Base-by-base conservation (phyloP, 2,888 invertebrate genomes). In the Agonopterix heracliana region DNA sequence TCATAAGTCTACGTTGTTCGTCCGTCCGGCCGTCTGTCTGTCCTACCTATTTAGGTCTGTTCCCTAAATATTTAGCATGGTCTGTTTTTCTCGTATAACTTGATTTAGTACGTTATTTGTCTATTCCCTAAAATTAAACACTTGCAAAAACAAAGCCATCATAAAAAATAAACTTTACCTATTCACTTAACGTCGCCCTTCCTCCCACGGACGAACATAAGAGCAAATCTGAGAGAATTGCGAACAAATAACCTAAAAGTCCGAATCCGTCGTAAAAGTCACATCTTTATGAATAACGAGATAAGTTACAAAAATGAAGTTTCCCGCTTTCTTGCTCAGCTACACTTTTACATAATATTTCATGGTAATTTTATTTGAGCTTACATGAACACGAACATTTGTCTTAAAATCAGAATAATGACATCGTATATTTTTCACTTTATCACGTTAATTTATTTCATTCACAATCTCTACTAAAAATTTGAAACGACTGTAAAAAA, bases 241-340 rank as follows among this genome's bases (percentile, higher is more conserved):
- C 71, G 67, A 74, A 79, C 81, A 78, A 83, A 82, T 78, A 80
- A 71, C 74, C 69, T 64, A 67, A 77, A 77, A 77, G 78, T 78
- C 79, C 71, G 72, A 71, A 69, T 71, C 65, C 64, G 73, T 79
- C 79, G 78, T 83, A 83, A 82, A 83, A 81, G 79, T 82, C 82
- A 80, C 79, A 82, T 83, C 76, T 76, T 73, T 71, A 66, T 81
- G 82, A 82, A 71, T 78, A 82, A 83, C 74, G 82, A 76, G 78
- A 78, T 77, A 82, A 83, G 75, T 82, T 83, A 68, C 68, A 73
- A 78, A 78, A 80, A 78, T 78, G 63, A 73, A 76, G 73, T 74
- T 78, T 61, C 60, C 66, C 66, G 66, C 13, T 79, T 78, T 79
- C 74, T 71, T 73, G 76, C 74, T 71, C 61, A 65, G 68, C 63